Evolutionary conservation across 2,113 vertebrate species (phyloP), one percentile per base, ranked within the genome.

Genomic region (Alaudala cheleensis): DNA sequence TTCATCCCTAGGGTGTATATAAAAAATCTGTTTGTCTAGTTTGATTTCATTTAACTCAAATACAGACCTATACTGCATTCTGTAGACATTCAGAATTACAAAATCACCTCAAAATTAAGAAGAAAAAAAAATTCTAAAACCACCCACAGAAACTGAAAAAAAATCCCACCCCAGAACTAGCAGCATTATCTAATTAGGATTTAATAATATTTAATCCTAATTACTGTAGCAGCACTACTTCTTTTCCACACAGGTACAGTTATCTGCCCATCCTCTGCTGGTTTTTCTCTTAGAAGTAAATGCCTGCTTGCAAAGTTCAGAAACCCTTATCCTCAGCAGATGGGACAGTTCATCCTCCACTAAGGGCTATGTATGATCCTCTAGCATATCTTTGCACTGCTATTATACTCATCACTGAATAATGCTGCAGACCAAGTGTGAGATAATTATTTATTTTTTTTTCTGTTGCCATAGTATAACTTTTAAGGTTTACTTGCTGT

Each of bases 381-480:
- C 62, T 57, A 78, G 56, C 31, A 23, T 64, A 67, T 22, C 49
- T 85, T 82, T 88, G 47, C 51, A 69, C 39, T 82, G 61, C 17
- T 89, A 42, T 92, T 69, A 72, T 22, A 51, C 14, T 80, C 94
- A 96, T 95, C 93, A 95, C 94, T 96, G 96, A 97, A 88, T 91
- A 95, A 94, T 96, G 95, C 93, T 95, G 94, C 93, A 96, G 96
- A 96, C 95, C 91, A 73, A 49, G 15, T 10, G 61, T 0, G 4
- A 77, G 69, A n/a, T 47, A 33, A 14, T 58, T 67, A n/a, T n/a
- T n/a, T n/a, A n/a, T 39, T 3, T 34, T 45, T 77, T 73, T 77
- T 58, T 34, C 19, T 87, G 66, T 87, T 88, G 70, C 26, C 58
- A 90, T 42, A 76, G 39, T 21, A 9, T 33, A 94, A 64, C 17